Conservation (phyloP, 1,140 invertebrate genomes). For the Dolichoris vasculosae region DNA sequence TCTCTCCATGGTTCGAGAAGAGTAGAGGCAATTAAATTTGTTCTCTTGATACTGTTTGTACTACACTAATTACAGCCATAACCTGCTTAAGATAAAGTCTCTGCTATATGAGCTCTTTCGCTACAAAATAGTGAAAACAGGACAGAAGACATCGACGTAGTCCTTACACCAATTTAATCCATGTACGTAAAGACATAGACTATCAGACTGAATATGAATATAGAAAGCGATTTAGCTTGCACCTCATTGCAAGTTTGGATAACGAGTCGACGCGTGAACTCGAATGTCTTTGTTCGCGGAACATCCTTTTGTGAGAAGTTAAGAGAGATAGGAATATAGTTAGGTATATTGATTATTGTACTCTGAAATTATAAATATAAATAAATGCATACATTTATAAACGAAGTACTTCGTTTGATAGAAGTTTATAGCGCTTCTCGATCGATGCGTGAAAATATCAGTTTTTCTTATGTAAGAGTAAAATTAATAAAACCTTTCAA, state of each 20-base stretch:
- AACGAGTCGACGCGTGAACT: conserved; percentile 10
- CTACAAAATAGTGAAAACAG: neutral
- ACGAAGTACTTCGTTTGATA: no score
- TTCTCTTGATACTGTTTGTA: conserved; percentile 31
- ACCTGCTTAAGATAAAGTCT: conserved; percentile 48
- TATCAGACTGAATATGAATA: neutral
- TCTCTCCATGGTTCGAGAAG: conserved; percentile 21
- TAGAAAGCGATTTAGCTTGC: conserved; percentile 25
- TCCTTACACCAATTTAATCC: neutral
- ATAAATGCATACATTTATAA: no score
- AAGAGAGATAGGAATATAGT: neutral
- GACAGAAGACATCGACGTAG: conserved; percentile 14
- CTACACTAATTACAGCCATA: conserved; percentile 51
- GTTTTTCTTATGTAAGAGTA: no score
- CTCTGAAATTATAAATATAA: no score
- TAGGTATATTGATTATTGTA: neutral
- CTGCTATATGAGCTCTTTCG: neutral
- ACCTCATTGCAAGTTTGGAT: conserved; percentile 22
- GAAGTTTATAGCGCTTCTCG: no score
- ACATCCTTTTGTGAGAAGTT: neutral
- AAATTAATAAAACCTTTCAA: no score
- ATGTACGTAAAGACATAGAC: neutral
- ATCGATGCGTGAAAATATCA: no score
- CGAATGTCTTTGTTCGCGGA: neutral
- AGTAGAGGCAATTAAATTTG: conserved; percentile 36